Evolutionary conservation across 2,888 invertebrate genomes (phyloP), one percentile per base, ranked within the genome.

Genomic region (Andrena fulva): DNA sequence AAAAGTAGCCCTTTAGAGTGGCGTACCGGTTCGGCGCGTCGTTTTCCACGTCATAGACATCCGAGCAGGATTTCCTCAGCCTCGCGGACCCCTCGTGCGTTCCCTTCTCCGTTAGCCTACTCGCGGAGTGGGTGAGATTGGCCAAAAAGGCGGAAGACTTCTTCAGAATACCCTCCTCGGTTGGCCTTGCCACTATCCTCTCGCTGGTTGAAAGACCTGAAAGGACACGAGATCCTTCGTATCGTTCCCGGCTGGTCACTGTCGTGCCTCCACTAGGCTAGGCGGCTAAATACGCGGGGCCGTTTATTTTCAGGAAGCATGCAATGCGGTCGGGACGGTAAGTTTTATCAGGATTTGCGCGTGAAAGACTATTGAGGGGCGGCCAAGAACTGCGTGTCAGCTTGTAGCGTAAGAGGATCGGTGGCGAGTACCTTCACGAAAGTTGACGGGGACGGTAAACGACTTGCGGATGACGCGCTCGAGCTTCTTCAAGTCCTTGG

Each of bases 91-190:
- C 70, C 27, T 81, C 76, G 85, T n/a, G 71, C 8, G 50, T 0
- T 5, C 54, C 72, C 50, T 50, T 74, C 35, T 83, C 87, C n/a
- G 78, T 54, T 50, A 83, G 60, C 64, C 72, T 81, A 16, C 60
- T 54, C 12, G 80, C 79, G 5, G 89, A 72, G 20, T 89, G 86
- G 5, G 90, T 73, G 35, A 91, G 74, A 69, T 77, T 89, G 52
- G 89, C 88, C 56, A 92, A 70, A 73, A 91, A 89, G 27, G 89
- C 89, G 64, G 91, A 90, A 4, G 92, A 91, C 63, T 80, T 89
- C 56, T 90, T 89, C 20, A 92, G 77, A 54, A 92, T 90, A 4
- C 85, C 69, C 4, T 86, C 85, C 31, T 85, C 86, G 50, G 76
- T 24, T 8, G 69, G 6, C n/a, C 50, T 73, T 2, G 64, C 68